Base-by-base conservation (phyloP, 2,113 vertebrate species). In the Heptranchias perlo region DNA sequence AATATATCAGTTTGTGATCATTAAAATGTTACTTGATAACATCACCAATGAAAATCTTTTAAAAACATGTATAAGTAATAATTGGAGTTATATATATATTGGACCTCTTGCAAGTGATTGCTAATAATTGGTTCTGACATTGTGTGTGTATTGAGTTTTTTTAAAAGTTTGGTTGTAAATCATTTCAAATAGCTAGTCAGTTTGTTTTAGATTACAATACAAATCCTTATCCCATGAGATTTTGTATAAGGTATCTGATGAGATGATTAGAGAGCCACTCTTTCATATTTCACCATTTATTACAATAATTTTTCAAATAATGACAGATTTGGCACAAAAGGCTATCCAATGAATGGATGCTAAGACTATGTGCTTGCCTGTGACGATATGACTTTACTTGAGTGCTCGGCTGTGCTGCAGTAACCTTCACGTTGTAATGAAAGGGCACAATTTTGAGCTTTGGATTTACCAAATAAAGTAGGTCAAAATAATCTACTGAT, bases 81-180 rank as follows among this genome's bases (percentile, higher is more conserved):
- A 82, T 82, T 82, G 14, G 39, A 82, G 78, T 82, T 82, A 82
- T n/a, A n/a, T n/a, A n/a, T n/a, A n/a, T n/a, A 82, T 82, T 82
- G 4, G 78, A 82, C 16, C 21, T 82, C 44, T 82, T 82, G 44
- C 16, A 82, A 82, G 28, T 31, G 5, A 44, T 18, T 6, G n/a
- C 16, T 82, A 44, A 44, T 78, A 78, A 82, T 82, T 82, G n/a
- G n/a, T 82, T 82, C 39, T 44, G 39, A 44, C n/a, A 82, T 78
- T 78, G n/a, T 78, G 4, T 13, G 13, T 44, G 39, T 44, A 82
- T 21, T 35, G 31, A 10, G 21, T 78, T 76, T 76, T 78, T 58
- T 58, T 58, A 58, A 58, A 54, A 39, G 14, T 78, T 39, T 78
- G 35, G 35, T 78, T 16, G 76, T 78, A 39, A 78, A 78, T 73